Evolutionary conservation across 92 coral and sea anemone genomes (phyloP).

Genomic region (Anthopleura xanthogrammica): DNA sequence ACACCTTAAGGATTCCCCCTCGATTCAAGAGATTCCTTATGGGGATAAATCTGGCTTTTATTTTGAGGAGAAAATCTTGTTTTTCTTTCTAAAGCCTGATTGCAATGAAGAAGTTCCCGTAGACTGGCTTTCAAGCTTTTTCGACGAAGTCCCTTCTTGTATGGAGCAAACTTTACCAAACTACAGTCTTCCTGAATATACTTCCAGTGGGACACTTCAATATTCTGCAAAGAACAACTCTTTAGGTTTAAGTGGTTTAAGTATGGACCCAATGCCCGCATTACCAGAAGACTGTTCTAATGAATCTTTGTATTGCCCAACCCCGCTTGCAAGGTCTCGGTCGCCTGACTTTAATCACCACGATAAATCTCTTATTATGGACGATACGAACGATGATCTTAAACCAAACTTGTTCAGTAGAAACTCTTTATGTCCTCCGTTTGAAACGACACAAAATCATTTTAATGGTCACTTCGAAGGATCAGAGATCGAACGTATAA

Average conservation of each 20-base stretch:
- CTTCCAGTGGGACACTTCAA: constrained; percentile 53
- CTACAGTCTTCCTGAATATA: constrained; percentile 70
- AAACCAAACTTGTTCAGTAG: constrained; percentile 55
- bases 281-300: constrained; percentile 88
- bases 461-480: constrained; percentile 52
- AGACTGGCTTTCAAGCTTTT: constrained; percentile 93
- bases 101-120: constrained; percentile 81
- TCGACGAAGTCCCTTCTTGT: constrained; percentile 76
- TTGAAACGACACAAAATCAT: constrained; percentile 37
- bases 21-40: neutral
- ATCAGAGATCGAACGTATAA: constrained; percentile 45
- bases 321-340: constrained; percentile 59
- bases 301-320: constrained; percentile 86
- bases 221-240: constrained; percentile 55
- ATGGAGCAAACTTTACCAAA: constrained; percentile 57
- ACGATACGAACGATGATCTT: constrained; percentile 37
- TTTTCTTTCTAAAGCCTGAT: constrained; percentile 32
- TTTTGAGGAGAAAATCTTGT: neutral
- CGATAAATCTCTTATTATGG: constrained; percentile 48
- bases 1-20: neutral
- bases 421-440: constrained; percentile 51
- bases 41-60: neutral
- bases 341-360: constrained; percentile 63
- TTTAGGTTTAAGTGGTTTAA: constrained; percentile 68
- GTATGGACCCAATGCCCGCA: constrained; percentile 78